A percentile compares a stretch with the other conserved stretches of the same genome.
Conservation (phyloP, 2,888 invertebrate species). For the Cyrtodaria siliqua region DNA sequence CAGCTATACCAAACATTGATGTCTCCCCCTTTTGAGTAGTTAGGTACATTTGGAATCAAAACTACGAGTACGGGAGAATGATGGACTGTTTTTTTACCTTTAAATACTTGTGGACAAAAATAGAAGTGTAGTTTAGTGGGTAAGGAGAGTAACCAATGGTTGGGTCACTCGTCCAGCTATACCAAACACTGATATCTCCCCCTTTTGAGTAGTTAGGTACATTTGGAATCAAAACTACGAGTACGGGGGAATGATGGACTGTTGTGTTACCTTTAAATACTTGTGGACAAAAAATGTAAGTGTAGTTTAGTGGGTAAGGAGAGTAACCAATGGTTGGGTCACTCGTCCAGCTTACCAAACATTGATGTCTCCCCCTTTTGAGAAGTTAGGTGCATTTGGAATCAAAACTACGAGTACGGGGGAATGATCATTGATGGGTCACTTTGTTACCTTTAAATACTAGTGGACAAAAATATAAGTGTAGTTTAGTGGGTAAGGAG, state of each 20-base stretch:
- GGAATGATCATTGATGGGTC: not conserved
- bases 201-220: no score
- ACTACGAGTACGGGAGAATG: no score
- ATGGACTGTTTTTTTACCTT: no score
- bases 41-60: not conserved
- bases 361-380: constrained; percentile 21
- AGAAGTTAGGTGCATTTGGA: not conserved
- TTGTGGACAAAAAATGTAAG: not conserved
- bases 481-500: constrained; percentile 51
- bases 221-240: no score
- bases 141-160: constrained; percentile 23
- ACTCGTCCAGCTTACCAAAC: constrained; percentile 40
- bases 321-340: constrained; percentile 1
- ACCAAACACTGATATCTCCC: no score
- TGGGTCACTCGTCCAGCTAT: constrained; percentile 41
- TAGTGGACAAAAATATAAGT: no score
- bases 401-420: not conserved
- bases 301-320: constrained; percentile 27
- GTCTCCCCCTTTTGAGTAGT: not conserved
- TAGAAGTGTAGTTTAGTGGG: constrained; percentile 52
- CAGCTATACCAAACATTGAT: constrained; percentile 35
- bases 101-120: no score
- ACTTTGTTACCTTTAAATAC: no score
- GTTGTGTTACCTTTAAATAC: no score
- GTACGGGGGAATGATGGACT: no score